phyloP scores from a whole-genome alignment of 2,888 invertebrate species.

The Malacosoma neustria region DNA sequence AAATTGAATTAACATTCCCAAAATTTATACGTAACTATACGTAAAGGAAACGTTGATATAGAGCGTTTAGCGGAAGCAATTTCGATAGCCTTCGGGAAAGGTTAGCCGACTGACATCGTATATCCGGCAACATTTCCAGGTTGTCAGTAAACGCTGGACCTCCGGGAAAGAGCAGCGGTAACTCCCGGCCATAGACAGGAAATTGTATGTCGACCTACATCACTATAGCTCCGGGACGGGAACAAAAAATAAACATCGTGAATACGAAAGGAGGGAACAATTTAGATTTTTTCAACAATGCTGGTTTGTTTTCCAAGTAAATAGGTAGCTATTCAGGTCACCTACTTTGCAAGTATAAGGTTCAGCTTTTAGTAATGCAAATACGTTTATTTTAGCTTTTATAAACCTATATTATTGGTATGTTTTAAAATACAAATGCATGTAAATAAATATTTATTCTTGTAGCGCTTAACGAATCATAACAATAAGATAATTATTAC shows the following conservation, averaged over 20 bases:
- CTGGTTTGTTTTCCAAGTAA: not conserved
- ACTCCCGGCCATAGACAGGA: slow-evolving; percentile 45
- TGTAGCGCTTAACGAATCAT: too few species aligned
- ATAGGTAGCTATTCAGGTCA: not conserved
- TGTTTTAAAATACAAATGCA: too few species aligned
- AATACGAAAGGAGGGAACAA: slow-evolving; percentile 18
- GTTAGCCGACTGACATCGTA: slow-evolving; percentile 56
- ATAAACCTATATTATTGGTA: too few species aligned
- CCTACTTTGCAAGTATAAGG: not conserved
- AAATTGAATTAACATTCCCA: not conserved
- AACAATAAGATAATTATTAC: too few species aligned
- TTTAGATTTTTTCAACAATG: slow-evolving; percentile 2
- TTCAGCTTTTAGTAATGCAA: too few species aligned
- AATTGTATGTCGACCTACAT: slow-evolving; percentile 67
- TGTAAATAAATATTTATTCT: too few species aligned
- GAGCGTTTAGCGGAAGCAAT: slow-evolving; percentile 56
- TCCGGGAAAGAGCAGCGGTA: slow-evolving; percentile 59
- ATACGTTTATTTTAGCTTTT: too few species aligned
- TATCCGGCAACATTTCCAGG: slow-evolving; percentile 61
- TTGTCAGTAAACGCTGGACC: slow-evolving; percentile 46
- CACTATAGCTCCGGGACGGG: slow-evolving; percentile 29
- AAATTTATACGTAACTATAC: not conserved
- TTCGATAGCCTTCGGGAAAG: slow-evolving; percentile 38
- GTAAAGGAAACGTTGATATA: too few species aligned
- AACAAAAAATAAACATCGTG: slow-evolving; percentile 24